Percentiles rank a stretch among this genome's conserved stretches.
Evolutionary conservation across 2,797 vertebrate genomes (phyloP).

Genomic region (Poeciliopsis infans): DNA sequence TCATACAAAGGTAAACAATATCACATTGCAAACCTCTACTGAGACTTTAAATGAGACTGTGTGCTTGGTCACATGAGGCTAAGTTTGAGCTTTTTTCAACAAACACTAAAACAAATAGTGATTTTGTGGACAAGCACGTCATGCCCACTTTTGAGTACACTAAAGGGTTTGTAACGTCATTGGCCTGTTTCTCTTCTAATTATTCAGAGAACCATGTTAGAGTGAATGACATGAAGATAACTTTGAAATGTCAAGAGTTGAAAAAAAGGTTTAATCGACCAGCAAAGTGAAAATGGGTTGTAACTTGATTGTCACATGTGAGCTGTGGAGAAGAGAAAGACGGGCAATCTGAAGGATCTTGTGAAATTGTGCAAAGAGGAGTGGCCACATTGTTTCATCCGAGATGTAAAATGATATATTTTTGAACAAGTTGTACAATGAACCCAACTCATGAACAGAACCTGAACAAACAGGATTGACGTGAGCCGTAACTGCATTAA

Average conservation of each 20-base stretch:
- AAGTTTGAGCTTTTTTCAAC: background rate
- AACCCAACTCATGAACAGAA: too few relatives aligned
- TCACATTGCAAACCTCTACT: background rate
- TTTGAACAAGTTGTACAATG: background rate
- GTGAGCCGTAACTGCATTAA: too few relatives aligned
- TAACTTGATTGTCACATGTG: background rate
- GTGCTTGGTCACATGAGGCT: background rate
- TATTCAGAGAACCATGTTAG: too few relatives aligned
- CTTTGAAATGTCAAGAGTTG: too few relatives aligned
- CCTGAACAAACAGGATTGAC: too few relatives aligned
- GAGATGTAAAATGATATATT: background rate
- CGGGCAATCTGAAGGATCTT: background rate
- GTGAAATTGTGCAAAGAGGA: background rate
- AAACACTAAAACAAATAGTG: background rate
- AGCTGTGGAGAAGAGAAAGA: background rate
- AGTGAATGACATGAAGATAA: too few relatives aligned
- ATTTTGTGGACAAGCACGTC: background rate
- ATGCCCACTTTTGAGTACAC: background rate
- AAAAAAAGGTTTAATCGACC: too few relatives aligned
- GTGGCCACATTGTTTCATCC: background rate
- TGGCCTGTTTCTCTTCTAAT: background rate
- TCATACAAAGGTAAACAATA: background rate
- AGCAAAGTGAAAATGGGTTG: too few relatives aligned
- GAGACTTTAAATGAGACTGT: background rate
- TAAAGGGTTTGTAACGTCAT: background rate